Evolutionary conservation across 2,113 vertebrate genomes (phyloP).

Genomic region (Aphyosemion australe): DNA sequence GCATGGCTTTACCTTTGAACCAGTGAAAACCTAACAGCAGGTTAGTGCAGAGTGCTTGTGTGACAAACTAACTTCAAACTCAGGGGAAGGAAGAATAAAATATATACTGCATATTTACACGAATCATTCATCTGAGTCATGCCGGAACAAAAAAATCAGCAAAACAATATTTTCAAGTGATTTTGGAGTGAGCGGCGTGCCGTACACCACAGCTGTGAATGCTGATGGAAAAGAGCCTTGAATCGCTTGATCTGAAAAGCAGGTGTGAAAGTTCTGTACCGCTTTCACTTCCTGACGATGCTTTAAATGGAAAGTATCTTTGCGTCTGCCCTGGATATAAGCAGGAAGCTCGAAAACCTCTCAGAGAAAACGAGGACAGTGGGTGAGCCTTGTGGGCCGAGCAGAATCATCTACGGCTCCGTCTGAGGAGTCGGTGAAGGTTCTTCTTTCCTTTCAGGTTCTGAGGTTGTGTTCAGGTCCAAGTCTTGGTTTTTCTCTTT

Average conservation of each 20-base stretch:
- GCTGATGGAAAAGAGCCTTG: background rate
- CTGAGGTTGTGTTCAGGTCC: conserved; percentile 62
- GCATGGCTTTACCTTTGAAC: conserved; percentile 1
- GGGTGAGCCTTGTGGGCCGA: background rate
- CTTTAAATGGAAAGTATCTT: background rate
- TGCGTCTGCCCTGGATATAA: background rate
- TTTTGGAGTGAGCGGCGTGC: conserved; percentile 7
- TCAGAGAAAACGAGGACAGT: no score
- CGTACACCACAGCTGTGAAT: background rate
- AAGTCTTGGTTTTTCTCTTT: conserved; percentile 72
- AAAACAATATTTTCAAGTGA: conserved; percentile 23
- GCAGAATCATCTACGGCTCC: conserved; percentile 50
- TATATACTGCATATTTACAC: conserved; percentile 53
- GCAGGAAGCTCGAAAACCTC: background rate
- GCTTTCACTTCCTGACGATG: background rate
- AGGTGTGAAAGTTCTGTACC: conserved; percentile 4
- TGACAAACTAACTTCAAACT: conserved; percentile 13
- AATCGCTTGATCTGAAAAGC: conserved; percentile 8
- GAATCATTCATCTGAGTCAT: conserved; percentile 19
- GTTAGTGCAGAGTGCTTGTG: conserved; percentile 41
- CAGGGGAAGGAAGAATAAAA: conserved; percentile 1
- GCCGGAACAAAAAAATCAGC: conserved; percentile 21
- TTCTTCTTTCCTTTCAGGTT: conserved; percentile 62
- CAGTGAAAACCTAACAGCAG: no score
- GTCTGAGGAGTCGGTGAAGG: conserved; percentile 24